Evolutionary conservation across 92 coral and sea anemone species (phyloP).

Genomic region (Palythoa caribaeorum): DNA sequence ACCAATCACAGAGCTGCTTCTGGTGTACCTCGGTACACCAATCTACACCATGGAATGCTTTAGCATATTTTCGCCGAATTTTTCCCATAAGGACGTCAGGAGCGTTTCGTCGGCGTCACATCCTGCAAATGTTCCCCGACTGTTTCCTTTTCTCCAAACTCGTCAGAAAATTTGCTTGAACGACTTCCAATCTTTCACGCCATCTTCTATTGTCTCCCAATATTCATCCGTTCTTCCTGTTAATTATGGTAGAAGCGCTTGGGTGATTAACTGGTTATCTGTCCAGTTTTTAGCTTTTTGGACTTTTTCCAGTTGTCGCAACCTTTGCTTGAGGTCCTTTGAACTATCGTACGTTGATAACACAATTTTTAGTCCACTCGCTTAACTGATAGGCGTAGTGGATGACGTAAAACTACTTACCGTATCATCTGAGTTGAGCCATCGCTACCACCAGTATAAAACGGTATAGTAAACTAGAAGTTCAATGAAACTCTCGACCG

Average conservation of each 20-base stretch:
- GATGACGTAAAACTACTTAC: too few relatives aligned
- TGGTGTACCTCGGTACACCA: conserved; percentile 39
- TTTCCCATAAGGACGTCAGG: background rate
- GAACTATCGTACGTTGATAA: too few relatives aligned
- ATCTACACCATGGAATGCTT: conserved; percentile 37
- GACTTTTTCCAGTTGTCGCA: too few relatives aligned
- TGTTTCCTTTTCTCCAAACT: conserved; percentile 59
- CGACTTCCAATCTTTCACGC: conserved; percentile 40
- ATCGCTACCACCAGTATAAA: too few relatives aligned
- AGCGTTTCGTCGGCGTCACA: conserved; percentile 46
- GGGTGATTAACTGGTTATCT: conserved; percentile 32
- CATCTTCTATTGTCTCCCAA: conserved; percentile 45
- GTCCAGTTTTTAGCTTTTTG: too few relatives aligned
- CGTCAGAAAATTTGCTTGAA: conserved; percentile 23
- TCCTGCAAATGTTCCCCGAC: conserved; percentile 57
- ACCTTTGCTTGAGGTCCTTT: too few relatives aligned
- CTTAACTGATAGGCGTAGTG: too few relatives aligned
- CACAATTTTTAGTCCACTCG: too few relatives aligned
- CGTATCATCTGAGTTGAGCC: too few relatives aligned
- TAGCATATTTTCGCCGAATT: conserved; percentile 41
- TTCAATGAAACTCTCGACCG: too few relatives aligned
- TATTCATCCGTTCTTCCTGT: conserved; percentile 46
- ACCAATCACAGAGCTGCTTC: conserved; percentile 31
- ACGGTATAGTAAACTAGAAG: too few relatives aligned
- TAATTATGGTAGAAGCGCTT: conserved; percentile 45